Evolutionary conservation across 2,888 invertebrate species (phyloP), one percentile per base, ranked within the genome.

Genomic region (Drosophila subsilvestris): DNA sequence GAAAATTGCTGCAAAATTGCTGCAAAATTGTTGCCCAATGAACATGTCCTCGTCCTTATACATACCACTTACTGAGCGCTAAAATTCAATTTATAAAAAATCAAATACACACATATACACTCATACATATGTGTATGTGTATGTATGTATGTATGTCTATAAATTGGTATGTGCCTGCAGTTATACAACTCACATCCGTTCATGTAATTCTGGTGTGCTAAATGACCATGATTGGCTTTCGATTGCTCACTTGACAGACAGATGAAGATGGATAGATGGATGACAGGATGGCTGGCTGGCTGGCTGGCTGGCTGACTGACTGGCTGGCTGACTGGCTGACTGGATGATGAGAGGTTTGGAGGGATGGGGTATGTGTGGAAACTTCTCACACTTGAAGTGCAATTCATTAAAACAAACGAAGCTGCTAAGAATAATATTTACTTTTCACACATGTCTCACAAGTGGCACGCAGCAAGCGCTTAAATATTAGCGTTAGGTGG

Each of bases 41-140:
- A 42, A 67, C 51, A 42, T 47, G 37, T 37, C 25, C 37, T 58
- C 59, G 51, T 63, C 59, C 42, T 42, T 22, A 17, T 37, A 47
- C 55, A 17, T 37, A 47, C 55, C 66, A 72, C 58, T 75, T 68
- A 45, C 45, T 60, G 66, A 51, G 61, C 25, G 6, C 25, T 4
- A 53, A 74, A 80, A 78, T 74, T 78, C 51, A 78, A 74, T 80
- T 80, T 78, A 78, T 71, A 43, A 56, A 66, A 59, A 75, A 57
- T 25, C 3, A 25, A 25, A 25, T 6, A 22, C 6, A 22, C 5
- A 22, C 22, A 22, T 1, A 22, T 6, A 22, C 25, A 25, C 6
- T 6, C 6, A 25, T 22, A 25, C 6, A 25, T 25, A 25, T 2
- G 4, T 22, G 3, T 22, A 22, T 22, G 22, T 22, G 3, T 22